A percentile compares a stretch with the other conserved stretches of the same genome.
These are phyloP conservation scores for Dioctria rufipes DNA, from an alignment of 2,888 invertebrate genomes.

Conservation along the genomic window DNA sequence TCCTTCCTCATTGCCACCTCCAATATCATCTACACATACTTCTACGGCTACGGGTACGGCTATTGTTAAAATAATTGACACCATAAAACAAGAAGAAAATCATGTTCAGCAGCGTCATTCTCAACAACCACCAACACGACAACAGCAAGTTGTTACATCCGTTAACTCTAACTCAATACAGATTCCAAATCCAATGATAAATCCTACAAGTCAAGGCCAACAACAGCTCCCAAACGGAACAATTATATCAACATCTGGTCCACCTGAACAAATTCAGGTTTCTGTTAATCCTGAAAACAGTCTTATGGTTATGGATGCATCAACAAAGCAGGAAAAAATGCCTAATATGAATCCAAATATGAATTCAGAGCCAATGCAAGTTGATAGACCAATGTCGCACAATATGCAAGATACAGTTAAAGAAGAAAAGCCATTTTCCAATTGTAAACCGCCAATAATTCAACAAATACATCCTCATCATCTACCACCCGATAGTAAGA, in stretches of 20 bases:
- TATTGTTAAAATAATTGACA: constrained; percentile 56
- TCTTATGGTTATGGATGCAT: constrained; percentile 58
- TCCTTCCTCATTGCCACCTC: constrained; percentile 60
- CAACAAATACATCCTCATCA: constrained; percentile 56
- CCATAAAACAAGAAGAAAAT: constrained; percentile 61
- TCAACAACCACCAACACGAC: constrained; percentile 56
- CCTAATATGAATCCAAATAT: constrained; percentile 60
- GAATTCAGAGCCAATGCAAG: constrained; percentile 62
- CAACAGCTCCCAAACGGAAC: constrained; percentile 64
- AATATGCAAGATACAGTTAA: constrained; percentile 52
- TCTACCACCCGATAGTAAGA: constrained; percentile 57
- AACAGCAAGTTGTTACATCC: constrained; percentile 60
- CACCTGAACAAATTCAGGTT: constrained; percentile 61
- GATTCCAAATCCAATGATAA: constrained; percentile 64
- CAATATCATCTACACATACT: constrained; percentile 62
- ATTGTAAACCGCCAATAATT: constrained; percentile 55
- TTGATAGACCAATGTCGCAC: constrained; percentile 42
- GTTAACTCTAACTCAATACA: constrained; percentile 63
- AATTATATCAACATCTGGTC: constrained; percentile 62
- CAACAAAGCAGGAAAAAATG: constrained; percentile 47
- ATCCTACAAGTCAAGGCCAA: constrained; percentile 63
- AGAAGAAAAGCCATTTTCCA: constrained; percentile 58
- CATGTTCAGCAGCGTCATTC: constrained; percentile 55
- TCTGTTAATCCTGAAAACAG: constrained; percentile 58
- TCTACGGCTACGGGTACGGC: constrained; percentile 58